phyloP scores from a whole-genome alignment of 2,797 vertebrate species.

The Phyllotis vaccarum region DNA sequence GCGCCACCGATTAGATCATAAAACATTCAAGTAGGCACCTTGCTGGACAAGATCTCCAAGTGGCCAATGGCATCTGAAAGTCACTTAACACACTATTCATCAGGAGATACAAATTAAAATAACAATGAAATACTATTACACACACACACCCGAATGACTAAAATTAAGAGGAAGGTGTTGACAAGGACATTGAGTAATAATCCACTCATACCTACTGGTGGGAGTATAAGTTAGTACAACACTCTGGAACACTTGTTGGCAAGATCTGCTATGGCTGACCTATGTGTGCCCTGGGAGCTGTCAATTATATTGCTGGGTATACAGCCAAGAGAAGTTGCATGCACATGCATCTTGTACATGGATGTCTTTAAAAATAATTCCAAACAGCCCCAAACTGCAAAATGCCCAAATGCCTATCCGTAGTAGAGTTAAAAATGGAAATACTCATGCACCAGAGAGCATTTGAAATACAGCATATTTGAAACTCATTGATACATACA shows the following conservation, averaged over 20 bases:
- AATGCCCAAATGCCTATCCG: neutral
- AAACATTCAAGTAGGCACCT: neutral
- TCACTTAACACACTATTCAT: constrained; percentile 23
- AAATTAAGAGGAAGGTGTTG: constrained; percentile 33
- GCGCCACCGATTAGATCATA: neutral
- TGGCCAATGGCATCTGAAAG: neutral
- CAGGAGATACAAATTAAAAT: constrained; percentile 62
- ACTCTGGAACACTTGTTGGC: constrained; percentile 46
- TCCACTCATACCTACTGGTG: neutral
- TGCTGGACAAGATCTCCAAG: neutral
- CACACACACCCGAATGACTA: constrained; percentile 59
- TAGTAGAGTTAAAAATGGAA: neutral
- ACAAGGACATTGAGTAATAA: neutral
- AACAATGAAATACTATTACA: constrained; percentile 23
- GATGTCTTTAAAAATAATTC: neutral
- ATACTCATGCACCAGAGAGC: neutral
- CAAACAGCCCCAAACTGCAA: neutral
- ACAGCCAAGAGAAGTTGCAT: neutral
- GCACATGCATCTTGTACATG: neutral
- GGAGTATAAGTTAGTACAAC: neutral
- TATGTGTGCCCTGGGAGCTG: neutral
- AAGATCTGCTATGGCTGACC: neutral
- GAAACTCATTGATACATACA: neutral
- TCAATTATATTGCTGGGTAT: neutral
- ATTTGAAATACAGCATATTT: neutral